phyloP scores from a whole-genome alignment of 2,113 vertebrate genomes.

The Ranitomeya variabilis region DNA sequence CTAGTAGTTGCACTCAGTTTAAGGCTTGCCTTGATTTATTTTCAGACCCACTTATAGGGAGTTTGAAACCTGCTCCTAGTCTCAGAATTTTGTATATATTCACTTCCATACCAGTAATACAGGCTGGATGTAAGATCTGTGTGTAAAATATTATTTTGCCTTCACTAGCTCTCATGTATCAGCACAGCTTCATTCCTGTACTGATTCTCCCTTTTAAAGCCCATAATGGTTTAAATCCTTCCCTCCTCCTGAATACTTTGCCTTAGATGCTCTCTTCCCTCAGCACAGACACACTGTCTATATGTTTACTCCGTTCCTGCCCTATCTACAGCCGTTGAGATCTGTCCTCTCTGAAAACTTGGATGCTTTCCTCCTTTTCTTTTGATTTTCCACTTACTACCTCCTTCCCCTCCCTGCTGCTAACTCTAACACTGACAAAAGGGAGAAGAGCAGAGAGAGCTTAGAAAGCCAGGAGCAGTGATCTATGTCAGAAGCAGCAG shows the following conservation, averaged over 20 bases:
- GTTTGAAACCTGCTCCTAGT: not conserved
- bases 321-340: not conserved
- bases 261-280: not conserved
- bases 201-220: not conserved
- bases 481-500: not conserved
- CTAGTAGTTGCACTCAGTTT: not conserved
- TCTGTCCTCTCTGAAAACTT: not conserved
- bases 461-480: not conserved
- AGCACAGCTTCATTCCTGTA: not conserved
- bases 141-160: not conserved
- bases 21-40: not conserved
- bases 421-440: not conserved
- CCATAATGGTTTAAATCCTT: not conserved
- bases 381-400: not conserved
- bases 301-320: not conserved
- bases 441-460: not conserved
- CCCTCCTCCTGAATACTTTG: not conserved
- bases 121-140: not conserved
- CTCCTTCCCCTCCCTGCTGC: not conserved
- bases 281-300: not conserved
- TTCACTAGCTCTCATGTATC: not conserved
- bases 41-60: not conserved
- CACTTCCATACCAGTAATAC: not conserved
- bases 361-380: not conserved
- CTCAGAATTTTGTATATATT: not conserved